Conservation (phyloP, 2,113 vertebrate species). For the Archilochus colubris region DNA sequence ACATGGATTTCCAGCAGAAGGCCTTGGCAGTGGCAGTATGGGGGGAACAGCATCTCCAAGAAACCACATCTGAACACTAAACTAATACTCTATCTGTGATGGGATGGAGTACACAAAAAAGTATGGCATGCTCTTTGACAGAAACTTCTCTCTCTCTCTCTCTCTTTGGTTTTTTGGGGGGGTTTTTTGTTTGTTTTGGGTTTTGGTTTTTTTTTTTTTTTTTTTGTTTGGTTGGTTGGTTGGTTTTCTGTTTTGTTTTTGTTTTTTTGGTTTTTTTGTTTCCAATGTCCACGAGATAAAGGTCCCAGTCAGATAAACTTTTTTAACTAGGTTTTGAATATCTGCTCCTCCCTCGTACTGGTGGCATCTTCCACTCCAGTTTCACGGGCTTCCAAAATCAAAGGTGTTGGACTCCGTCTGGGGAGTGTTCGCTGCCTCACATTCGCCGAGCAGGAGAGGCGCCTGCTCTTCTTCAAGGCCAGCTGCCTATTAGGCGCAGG, state of each 20-base stretch:
- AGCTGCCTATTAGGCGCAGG: not conserved
- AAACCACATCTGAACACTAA: rapidly evolving
- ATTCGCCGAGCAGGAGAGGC: too few relatives aligned
- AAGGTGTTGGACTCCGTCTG: rapidly evolving
- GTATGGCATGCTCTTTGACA: rapidly evolving
- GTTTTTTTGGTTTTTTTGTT: rapidly evolving
- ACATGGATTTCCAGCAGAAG: not conserved
- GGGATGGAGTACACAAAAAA: rapidly evolving
- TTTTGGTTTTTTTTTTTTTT: too few relatives aligned
- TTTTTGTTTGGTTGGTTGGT: rapidly evolving
- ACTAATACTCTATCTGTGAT: rapidly evolving
- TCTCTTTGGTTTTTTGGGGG: too few relatives aligned
- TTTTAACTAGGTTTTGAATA: too few relatives aligned
- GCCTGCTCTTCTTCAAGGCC: too few relatives aligned
- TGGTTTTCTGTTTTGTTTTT: not conserved
- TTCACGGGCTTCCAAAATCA: rapidly evolving
- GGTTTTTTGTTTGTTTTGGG: too few relatives aligned
- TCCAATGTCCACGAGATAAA: not conserved
- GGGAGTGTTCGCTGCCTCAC: not conserved
- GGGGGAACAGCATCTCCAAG: not conserved
- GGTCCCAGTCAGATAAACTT: not conserved
- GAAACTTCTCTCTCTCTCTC: too few relatives aligned
- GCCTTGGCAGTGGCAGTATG: not conserved
- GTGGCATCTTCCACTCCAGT: rapidly evolving
- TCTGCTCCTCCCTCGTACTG: not conserved